phyloP scores from a whole-genome alignment of 2,888 invertebrate genomes.

The Napeogenes sylphis region DNA sequence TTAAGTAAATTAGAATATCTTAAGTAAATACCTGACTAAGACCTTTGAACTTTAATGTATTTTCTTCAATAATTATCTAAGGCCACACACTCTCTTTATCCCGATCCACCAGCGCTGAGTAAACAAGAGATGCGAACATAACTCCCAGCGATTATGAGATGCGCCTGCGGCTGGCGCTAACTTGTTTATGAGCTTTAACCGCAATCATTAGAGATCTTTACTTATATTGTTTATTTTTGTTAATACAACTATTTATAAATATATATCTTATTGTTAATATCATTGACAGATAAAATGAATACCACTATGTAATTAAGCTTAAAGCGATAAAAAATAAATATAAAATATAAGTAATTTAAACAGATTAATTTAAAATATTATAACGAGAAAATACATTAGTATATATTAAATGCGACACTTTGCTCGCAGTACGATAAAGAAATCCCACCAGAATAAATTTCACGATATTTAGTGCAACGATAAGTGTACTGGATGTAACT shows the following conservation, averaged over 20 bases:
- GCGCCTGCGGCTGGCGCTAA: slow-evolving; percentile 28
- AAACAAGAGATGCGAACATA: slow-evolving; percentile 49
- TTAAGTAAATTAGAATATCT: too few species aligned
- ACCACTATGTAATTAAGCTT: neutral
- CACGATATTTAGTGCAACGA: slow-evolving; percentile 28
- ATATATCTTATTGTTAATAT: too few species aligned
- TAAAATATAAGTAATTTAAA: neutral
- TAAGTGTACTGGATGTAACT: slow-evolving; percentile 28
- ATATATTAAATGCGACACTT: slow-evolving; percentile 29
- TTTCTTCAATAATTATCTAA: neutral
- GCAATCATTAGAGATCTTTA: too few species aligned
- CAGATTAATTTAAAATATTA: slow-evolving; percentile 20
- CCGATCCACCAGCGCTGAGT: slow-evolving; percentile 35
- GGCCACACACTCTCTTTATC: slow-evolving; percentile 29
- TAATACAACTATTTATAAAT: too few species aligned
- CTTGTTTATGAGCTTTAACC: slow-evolving; percentile 7
- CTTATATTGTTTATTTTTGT: too few species aligned
- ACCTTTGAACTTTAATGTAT: too few species aligned
- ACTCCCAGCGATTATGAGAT: slow-evolving; percentile 37
- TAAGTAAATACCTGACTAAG: too few species aligned
- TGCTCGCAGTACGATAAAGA: slow-evolving; percentile 24
- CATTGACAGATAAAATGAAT: too few species aligned
- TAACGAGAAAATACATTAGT: slow-evolving; percentile 18
- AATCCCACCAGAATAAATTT: slow-evolving; percentile 24
- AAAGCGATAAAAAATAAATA: neutral